Percentiles rank a stretch among this genome's conserved stretches.
Evolutionary conservation across 2,113 vertebrate genomes (phyloP).

Genomic region (Camelus dromedarius): DNA sequence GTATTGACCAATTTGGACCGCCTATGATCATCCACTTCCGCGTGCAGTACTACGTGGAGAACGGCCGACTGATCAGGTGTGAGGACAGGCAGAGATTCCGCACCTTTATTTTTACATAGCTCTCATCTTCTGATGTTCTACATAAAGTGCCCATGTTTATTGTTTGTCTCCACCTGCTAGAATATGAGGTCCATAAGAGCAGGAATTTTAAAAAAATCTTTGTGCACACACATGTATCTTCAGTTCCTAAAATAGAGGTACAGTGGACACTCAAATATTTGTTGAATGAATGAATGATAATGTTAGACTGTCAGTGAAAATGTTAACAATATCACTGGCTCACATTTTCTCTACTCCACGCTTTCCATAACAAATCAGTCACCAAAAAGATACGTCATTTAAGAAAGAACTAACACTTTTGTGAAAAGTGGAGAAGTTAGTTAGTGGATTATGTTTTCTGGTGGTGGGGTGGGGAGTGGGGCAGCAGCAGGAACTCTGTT

Average conservation of each 20-base stretch:
- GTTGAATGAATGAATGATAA: neutral
- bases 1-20: conserved; percentile 98
- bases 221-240: neutral
- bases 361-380: neutral
- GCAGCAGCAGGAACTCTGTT: neutral
- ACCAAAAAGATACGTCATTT: neutral
- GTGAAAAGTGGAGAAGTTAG: neutral
- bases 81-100: neutral
- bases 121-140: neutral
- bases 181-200: neutral
- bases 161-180: neutral
- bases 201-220: neutral
- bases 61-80: conserved; percentile 96
- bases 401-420: neutral
- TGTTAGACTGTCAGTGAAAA: neutral
- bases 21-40: conserved; percentile 99
- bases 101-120: neutral
- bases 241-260: neutral
- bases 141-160: neutral
- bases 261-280: neutral
- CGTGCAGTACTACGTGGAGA: conserved; percentile 99
- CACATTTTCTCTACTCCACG: neutral
- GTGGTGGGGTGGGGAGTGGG: neutral
- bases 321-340: neutral
- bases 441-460: neutral